These are phyloP conservation scores for Cerastis leucographa DNA, from an alignment of 2,888 invertebrate genomes.

Conservation along the genomic window DNA sequence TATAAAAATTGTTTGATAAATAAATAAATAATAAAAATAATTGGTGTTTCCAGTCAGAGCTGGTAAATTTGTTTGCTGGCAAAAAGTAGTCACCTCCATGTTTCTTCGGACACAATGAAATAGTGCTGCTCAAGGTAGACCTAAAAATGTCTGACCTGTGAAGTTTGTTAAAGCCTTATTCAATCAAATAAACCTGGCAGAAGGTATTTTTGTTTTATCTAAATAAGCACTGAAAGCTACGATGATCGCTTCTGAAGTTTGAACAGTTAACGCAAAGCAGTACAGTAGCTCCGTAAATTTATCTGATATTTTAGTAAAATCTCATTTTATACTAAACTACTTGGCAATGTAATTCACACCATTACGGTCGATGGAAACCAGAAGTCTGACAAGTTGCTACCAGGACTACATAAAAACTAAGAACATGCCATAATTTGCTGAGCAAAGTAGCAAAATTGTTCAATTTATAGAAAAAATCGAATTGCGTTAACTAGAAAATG, in stretches of 20 bases:
- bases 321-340: slow-evolving; percentile 22
- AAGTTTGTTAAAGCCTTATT: background rate
- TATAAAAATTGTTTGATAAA: no score
- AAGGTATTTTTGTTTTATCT: no score
- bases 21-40: no score
- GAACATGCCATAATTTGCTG: background rate
- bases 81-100: background rate
- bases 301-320: background rate
- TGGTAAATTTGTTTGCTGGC: background rate
- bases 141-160: background rate
- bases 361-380: slow-evolving; percentile 22
- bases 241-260: background rate
- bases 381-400: slow-evolving; percentile 28
- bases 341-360: slow-evolving; percentile 12
- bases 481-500: slow-evolving; percentile 38
- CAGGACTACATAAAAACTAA: slow-evolving; percentile 3
- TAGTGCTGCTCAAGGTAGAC: background rate
- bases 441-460: slow-evolving; percentile 33
- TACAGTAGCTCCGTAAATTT: background rate
- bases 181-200: background rate
- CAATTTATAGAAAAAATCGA: slow-evolving; percentile 55
- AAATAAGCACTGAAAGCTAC: no score
- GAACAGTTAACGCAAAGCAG: background rate
- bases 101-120: background rate
- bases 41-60: background rate